A percentile compares a stretch with the other conserved stretches of the same genome.
These are phyloP conservation scores for Protodeltote pygarga DNA, from an alignment of 2,888 invertebrate species.

Conservation along the genomic window DNA sequence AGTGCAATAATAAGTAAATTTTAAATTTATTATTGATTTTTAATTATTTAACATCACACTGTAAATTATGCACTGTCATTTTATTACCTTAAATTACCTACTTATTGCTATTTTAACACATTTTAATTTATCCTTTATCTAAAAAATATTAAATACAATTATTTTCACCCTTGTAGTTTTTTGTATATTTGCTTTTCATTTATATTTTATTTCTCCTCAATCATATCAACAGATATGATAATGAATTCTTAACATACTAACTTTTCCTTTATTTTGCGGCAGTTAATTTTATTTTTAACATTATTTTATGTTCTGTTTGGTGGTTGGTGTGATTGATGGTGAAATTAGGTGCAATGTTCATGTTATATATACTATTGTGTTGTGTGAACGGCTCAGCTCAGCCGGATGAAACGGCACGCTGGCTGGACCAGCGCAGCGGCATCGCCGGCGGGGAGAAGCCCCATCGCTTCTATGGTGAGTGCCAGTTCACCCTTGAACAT, in stretches of 20 bases:
- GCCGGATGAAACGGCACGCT: slow-evolving; percentile 83
- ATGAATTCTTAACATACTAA: slow-evolving; percentile 37
- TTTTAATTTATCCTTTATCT: slow-evolving; percentile 29
- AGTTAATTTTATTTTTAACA: slow-evolving; percentile 66
- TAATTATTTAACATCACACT: slow-evolving; percentile 19
- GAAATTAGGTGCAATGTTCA: slow-evolving; percentile 85
- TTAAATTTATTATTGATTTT: slow-evolving; percentile 12
- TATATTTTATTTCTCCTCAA: slow-evolving; percentile 22
- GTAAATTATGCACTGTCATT: slow-evolving; percentile 24
- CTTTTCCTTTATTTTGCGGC: slow-evolving; percentile 54
- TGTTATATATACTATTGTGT: slow-evolving; percentile 87
- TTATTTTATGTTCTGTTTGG: slow-evolving; percentile 83
- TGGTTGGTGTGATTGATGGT: slow-evolving; percentile 82
- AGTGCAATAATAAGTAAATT: slow-evolving; percentile 19
- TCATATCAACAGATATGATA: slow-evolving; percentile 18
- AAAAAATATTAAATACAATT: slow-evolving; percentile 12
- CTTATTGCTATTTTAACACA: slow-evolving; percentile 27
- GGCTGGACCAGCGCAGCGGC: slow-evolving; percentile 80
- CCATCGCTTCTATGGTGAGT: slow-evolving; percentile 85
- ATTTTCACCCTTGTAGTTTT: slow-evolving; percentile 19
- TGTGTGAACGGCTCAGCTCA: slow-evolving; percentile 86
- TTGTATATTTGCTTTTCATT: slow-evolving; percentile 35
- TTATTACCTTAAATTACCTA: slow-evolving; percentile 10
- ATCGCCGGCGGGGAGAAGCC: slow-evolving; percentile 73
- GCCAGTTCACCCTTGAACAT: slow-evolving; percentile 29